Evolutionary conservation across 2,113 vertebrate genomes (phyloP).

Genomic region (Pelecanoides urinatrix): DNA sequence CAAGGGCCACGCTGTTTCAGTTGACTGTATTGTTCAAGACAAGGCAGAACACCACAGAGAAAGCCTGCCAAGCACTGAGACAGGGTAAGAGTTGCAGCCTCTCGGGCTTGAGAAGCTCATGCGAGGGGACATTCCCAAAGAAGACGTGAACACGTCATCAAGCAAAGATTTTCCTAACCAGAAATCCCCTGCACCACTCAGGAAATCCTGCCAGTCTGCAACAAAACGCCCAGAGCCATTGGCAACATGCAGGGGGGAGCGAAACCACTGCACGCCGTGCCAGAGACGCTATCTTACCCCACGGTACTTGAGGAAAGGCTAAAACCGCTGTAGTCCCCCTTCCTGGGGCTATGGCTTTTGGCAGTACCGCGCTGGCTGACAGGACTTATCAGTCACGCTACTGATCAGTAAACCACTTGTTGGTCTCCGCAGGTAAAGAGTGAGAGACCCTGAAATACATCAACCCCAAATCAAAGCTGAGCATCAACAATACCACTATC

Average conservation of each 20-base stretch:
- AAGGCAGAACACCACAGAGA: neutral
- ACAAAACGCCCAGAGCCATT: neutral
- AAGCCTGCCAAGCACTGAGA: neutral
- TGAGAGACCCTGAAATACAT: neutral
- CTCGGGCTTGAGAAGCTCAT: neutral
- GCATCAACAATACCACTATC: neutral
- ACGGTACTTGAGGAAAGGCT: neutral
- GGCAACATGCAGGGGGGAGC: neutral
- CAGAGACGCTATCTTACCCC: neutral
- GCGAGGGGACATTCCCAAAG: neutral
- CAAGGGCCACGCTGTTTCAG: neutral
- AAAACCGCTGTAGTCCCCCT: neutral
- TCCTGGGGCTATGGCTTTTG: neutral
- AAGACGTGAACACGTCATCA: neutral
- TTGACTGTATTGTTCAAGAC: neutral
- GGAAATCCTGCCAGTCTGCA: neutral
- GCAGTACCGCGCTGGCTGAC: neutral
- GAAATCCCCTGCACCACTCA: neutral
- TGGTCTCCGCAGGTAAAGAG: neutral
- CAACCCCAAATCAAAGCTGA: neutral
- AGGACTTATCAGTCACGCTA: neutral
- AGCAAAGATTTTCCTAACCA: neutral
- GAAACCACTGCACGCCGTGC: neutral
- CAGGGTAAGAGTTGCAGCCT: neutral
- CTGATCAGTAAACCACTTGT: neutral